Evolutionary conservation across 1,140 invertebrate species (phyloP).

Genomic region (Drosophila athabasca): DNA sequence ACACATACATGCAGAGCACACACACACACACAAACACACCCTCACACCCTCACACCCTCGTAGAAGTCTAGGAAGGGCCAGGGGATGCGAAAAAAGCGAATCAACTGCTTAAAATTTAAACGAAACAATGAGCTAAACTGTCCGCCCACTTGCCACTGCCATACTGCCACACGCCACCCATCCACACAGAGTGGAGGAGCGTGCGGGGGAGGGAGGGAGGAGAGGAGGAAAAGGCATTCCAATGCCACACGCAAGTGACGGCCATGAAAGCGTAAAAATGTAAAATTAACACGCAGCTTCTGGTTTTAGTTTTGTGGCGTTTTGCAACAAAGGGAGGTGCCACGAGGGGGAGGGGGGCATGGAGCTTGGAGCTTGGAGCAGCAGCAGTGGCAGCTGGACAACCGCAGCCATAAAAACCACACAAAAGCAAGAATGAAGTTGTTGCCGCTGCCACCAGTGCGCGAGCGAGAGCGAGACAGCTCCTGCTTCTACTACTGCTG

Average conservation of each 20-base stretch:
- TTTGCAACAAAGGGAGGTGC: slow-evolving; percentile 27
- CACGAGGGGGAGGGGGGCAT: background rate
- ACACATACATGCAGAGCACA: background rate
- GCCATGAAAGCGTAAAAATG: slow-evolving; percentile 81
- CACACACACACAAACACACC: too few relatives aligned
- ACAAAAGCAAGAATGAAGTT: slow-evolving; percentile 82
- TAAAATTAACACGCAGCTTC: slow-evolving; percentile 82
- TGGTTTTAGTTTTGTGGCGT: slow-evolving; percentile 79
- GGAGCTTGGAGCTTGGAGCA: background rate
- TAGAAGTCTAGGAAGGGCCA: too few relatives aligned
- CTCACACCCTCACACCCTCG: too few relatives aligned
- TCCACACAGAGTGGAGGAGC: slow-evolving; percentile 9
- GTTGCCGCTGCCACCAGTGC: slow-evolving; percentile 60
- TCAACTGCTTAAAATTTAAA: slow-evolving; percentile 79
- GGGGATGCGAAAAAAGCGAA: slow-evolving; percentile 34
- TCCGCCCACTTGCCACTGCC: slow-evolving; percentile 2
- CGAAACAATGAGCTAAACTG: slow-evolving; percentile 75
- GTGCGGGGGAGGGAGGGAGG: slow-evolving; percentile 1
- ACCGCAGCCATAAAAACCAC: slow-evolving; percentile 80
- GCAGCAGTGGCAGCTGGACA: slow-evolving; percentile 53
- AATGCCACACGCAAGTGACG: slow-evolving; percentile 76
- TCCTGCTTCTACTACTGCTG: slow-evolving; percentile 28
- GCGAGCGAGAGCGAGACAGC: too few relatives aligned
- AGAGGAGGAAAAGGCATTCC: slow-evolving; percentile 54
- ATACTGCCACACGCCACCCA: too few relatives aligned